Conservation (phyloP, 2,113 vertebrate genomes). For the Laterallus jamaicensis region DNA sequence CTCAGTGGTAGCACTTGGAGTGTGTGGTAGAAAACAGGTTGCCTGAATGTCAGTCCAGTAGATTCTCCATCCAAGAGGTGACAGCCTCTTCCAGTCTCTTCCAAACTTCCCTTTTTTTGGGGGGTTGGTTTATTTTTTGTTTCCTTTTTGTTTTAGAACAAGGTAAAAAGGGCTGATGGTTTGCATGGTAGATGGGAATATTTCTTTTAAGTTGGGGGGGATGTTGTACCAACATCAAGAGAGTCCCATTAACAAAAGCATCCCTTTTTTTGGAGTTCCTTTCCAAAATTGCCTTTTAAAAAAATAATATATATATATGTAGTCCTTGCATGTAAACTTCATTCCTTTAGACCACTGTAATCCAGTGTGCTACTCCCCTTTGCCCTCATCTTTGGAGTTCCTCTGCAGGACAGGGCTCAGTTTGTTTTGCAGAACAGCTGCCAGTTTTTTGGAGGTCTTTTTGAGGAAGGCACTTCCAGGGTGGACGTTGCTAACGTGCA, state of each 20-base stretch:
- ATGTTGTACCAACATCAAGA: background rate
- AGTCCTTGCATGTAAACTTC: conserved; percentile 36
- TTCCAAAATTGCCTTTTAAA: background rate
- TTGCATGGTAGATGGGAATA: background rate
- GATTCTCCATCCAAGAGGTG: background rate
- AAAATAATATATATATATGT: background rate
- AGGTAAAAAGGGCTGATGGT: background rate
- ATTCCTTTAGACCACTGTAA: background rate
- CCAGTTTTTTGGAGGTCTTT: conserved; percentile 84
- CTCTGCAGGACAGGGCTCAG: conserved; percentile 67
- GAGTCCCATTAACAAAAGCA: background rate
- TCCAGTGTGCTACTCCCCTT: conserved; percentile 35
- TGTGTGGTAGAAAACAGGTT: background rate
- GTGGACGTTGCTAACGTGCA: conserved; percentile 77
- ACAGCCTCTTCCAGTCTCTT: background rate
- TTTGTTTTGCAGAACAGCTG: conserved; percentile 78
- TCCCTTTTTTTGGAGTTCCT: background rate
- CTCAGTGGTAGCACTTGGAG: background rate
- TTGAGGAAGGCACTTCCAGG: conserved; percentile 77
- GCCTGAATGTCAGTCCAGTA: background rate
- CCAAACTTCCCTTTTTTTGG: background rate
- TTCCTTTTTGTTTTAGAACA: background rate
- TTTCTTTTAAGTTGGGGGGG: background rate
- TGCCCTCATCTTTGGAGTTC: conserved; percentile 36
- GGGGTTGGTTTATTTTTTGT: background rate